These are phyloP conservation scores for Pogonocichla stellata DNA, from an alignment of 2,113 vertebrate genomes.

Conservation along the genomic window DNA sequence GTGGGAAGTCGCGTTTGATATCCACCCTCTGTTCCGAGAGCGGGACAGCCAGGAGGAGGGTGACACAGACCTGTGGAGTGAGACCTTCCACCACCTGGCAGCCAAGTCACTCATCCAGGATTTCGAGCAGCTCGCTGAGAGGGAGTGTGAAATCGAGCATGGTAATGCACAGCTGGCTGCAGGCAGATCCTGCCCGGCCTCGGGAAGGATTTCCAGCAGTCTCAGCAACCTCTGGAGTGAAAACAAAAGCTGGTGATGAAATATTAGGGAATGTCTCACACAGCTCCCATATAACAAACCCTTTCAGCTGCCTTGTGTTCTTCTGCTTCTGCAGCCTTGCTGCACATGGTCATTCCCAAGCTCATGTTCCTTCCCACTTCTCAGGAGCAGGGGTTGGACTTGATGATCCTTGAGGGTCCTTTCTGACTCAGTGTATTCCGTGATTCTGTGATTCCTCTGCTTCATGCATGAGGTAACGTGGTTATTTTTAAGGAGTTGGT, in stretches of 20 bases:
- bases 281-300: background rate
- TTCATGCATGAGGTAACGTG: background rate
- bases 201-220: background rate
- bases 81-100: slow-evolving; percentile 94
- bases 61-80: slow-evolving; percentile 85
- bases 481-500: background rate
- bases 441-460: background rate
- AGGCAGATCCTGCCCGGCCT: background rate
- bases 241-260: background rate
- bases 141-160: slow-evolving; percentile 89
- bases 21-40: slow-evolving; percentile 78
- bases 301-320: background rate
- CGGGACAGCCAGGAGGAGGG: slow-evolving; percentile 68
- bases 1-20: slow-evolving; percentile 91
- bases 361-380: background rate
- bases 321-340: background rate
- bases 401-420: background rate
- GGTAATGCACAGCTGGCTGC: slow-evolving; percentile 64
- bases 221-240: background rate
- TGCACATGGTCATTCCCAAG: accelerated
- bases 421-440: background rate
- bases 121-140: slow-evolving; percentile 88
- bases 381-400: background rate
- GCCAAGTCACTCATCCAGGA: slow-evolving; percentile 89
- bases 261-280: background rate